A percentile compares a stretch with the other conserved stretches of the same genome.
Evolutionary conservation across 2,797 vertebrate species (phyloP).

Genomic region (Luscinia megarhynchos): DNA sequence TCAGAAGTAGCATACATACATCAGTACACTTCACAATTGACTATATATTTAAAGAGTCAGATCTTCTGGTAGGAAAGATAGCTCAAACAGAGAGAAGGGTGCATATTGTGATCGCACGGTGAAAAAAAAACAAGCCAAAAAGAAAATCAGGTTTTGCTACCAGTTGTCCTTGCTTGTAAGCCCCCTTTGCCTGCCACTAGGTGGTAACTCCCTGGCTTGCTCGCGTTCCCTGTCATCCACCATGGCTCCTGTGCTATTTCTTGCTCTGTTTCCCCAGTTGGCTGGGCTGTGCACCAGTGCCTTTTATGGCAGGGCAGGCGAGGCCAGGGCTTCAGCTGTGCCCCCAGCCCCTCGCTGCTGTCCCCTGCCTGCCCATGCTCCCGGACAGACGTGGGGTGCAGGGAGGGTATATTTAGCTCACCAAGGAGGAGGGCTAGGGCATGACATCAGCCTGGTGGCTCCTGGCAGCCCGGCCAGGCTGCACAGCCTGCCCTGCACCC

Average conservation of each 20-base stretch:
- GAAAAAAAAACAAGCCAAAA: background rate
- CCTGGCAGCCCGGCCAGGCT: background rate
- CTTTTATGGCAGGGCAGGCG: background rate
- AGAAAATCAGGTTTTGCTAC: background rate
- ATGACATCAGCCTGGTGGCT: background rate
- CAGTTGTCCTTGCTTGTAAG: background rate
- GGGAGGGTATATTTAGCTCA: background rate
- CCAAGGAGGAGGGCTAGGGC: background rate
- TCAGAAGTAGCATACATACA: background rate
- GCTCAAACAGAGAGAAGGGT: background rate
- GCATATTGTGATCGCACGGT: accelerated
- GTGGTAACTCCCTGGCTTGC: background rate
- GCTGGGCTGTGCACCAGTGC: background rate
- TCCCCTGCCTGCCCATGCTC: background rate
- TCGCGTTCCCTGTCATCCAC: background rate
- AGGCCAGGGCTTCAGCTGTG: background rate
- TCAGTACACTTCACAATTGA: background rate
- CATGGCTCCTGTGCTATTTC: background rate
- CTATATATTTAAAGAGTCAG: background rate
- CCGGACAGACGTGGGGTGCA: accelerated
- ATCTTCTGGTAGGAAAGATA: background rate
- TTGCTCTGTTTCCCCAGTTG: conserved; percentile 35
- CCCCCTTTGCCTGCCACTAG: background rate
- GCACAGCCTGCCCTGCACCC: background rate
- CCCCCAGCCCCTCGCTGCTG: background rate